Base-by-base conservation (phyloP, 2,888 invertebrate species). In the Aphidoletes aphidimyza region DNA sequence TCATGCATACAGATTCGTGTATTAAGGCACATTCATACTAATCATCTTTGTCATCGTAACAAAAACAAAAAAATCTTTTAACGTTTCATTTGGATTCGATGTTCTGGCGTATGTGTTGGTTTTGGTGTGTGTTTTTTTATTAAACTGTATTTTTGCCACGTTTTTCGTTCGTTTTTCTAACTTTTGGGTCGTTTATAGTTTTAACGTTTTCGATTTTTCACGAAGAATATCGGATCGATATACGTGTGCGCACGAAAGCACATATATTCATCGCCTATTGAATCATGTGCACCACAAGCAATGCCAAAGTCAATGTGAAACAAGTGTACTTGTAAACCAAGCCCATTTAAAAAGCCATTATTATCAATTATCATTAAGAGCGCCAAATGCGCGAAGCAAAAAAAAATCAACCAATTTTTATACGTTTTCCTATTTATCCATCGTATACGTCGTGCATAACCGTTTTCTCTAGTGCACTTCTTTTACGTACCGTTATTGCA, bases 21-120 rank as follows among this genome's bases (percentile, higher is more conserved):
- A 69, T 69, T 69, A 69, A 30, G 69, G 69, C 69, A 69, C 69
- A 69, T 69, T 69, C 69, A 69, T 69, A 69, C 69, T 69, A 69
- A 69, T 69, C 30, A 69, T 69, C 14, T 69, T 69, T 69, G 69
- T 69, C 69, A 69, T 14, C 69, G 69, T 69, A 69, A 69, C n/a
- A n/a, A n/a, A n/a, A n/a, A n/a, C n/a, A n/a, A n/a, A n/a, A n/a
- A n/a, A n/a, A n/a, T n/a, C n/a, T n/a, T n/a, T n/a, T n/a, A 69
- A 69, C 69, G 30, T 69, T 69, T 69, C 34, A 69, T 30, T 9
- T 8, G 9, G 47, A n/a, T 69, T 69, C 30, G 26, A 69, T 69
- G n/a, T 54, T 69, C 34, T 9, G 26, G 26, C 30, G 42, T 14
- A 42, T 14, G 14, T 14, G 14, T 14, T n/a, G n/a, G 54, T 3